Base-by-base conservation (phyloP, 2,888 invertebrate genomes). In the Aelia acuminata region DNA sequence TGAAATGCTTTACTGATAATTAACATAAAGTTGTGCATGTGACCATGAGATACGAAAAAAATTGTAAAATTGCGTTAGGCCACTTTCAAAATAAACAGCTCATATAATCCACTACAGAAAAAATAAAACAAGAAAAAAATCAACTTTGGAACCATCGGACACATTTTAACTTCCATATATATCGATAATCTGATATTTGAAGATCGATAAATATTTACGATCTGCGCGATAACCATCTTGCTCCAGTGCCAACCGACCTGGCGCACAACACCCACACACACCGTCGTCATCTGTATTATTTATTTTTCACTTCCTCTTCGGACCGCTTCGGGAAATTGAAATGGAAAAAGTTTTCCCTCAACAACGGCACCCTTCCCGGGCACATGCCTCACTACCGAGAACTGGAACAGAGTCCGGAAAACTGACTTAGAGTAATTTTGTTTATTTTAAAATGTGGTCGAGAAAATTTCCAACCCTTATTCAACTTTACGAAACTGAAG, bases 311-410 rank as follows among this genome's bases (percentile, higher is more conserved):
- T 80, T 80, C 80, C 43, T 80, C 43, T 43, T n/a, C n/a, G n/a
- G n/a, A n/a, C 43, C 80, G n/a, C 39, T 22, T 80, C 80, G 80
- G 80, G 80, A 80, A 80, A 80, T 80, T 80, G 80, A 80, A 80
- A 80, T 80, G 80, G 80, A 80, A 80, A 80, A 80, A 80, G n/a
- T 80, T 80, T 80, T 80, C 43, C 43, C 80, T n/a, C 43, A n/a
- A 80, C 43, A n/a, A 80, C 22, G 43, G 80, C 63, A 70, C 63
- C 63, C 35, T 70, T 70, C 63, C 18, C 63, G 7, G 35, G 31
- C 63, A 70, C 63, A 70, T 70, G 63, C 63, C 63, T 70, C 31
- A 70, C 35, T 35, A 63, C n/a, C 31, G 26, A 1, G 31, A 26
- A 11, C 57, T 26, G 53, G 53, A 5, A 26, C 57, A 26, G 26